Evolutionary conservation across 1,140 invertebrate species (phyloP), one percentile per base, ranked within the genome.

Genomic region (Drosophila mauritiana): DNA sequence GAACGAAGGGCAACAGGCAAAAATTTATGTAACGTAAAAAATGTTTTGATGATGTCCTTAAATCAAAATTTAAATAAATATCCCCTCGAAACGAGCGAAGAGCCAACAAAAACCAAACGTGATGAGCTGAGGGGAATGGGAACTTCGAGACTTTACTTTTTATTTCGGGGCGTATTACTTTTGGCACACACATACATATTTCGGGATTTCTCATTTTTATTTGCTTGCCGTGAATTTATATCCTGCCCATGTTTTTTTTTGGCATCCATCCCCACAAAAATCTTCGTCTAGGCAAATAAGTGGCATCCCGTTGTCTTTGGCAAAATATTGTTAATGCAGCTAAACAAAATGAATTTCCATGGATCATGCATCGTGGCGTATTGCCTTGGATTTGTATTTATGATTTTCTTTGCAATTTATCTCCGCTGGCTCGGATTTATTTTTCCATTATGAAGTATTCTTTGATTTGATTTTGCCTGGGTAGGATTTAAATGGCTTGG

Each of bases 11-110:
- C 63, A 76, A 72, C 64, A 73, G 80, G 63, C 73, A 70, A 27
- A 40, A 83, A 89, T 89, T 84, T 88, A 84, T 89, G 84, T 80
- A 88, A 88, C 80, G 84, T 88, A 88, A 84, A 88, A 88, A 80
- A 77, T 78, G 65, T 69, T 78, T 88, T 88, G 84, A 88, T 89
- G 84, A 89, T 88, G 85, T 88, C 84, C 84, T 89, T 88, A 89
- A 88, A 88, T 88, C 84, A 88, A 88, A 88, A 88, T 84, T 88
- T 88, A 88, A 88, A 88, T 84, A 88, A 90, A 84, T 88, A 89
- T 80, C 61, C 65, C 61, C 65, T 39, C 64, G 58, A 82, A 81
- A 81, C 73, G 73, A 82, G 34, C 17, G n/a, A 10, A 49, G n/a
- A 48, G 39, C 49, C 52, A 27, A 61, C 13, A 42, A 53, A 12